Base-by-base conservation (phyloP, 2,888 invertebrate species). In the Drosophila vallismaia region DNA sequence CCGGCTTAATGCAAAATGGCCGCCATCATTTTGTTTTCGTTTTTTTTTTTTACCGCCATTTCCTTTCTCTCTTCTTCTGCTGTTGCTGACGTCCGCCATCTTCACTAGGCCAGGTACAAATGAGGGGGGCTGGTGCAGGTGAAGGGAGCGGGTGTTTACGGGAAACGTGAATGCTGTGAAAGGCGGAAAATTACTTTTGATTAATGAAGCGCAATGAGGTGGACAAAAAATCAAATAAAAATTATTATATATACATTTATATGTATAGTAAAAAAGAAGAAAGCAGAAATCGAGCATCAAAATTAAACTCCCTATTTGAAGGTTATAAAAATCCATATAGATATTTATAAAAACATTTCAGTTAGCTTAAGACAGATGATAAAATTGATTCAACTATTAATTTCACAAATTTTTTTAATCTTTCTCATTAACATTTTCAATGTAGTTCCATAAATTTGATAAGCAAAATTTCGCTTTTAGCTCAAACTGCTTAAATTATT, bases 121-220 rank as follows among this genome's bases (percentile, higher is more conserved):
- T 71, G 60, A 52, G 45, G 33, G 48, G 29, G 28, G 14, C 8
- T 28, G 28, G 49, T 19, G 55, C 14, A 54, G 44, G 24, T 4
- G 4, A 26, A 19, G 55, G 6, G 26, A 3, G 45, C 3, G 33
- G 29, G 53, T 44, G 56, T 59, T 48, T 56, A 58, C 24, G 29
- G 40, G 33, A 9, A 42, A 42, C n/a, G 54, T n/a, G 58, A 50
- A 36, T 56, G 51, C 51, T 51, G 48, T 67, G 64, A 74, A 74
- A 72, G 58, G 54, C 74, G 74, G 70, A 68, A 76, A 88, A 88
- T 88, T 82, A 71, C 78, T 80, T 80, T 87, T 88, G 88, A 88
- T 88, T 88, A 86, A 88, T 88, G 76, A 80, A 77, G 73, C 72
- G 76, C 71, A 76, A 71, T 86, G 73, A 80, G 64, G 76, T 73